Base-by-base conservation (phyloP, 2,888 invertebrate genomes). In the Argyresthia goedartella region DNA sequence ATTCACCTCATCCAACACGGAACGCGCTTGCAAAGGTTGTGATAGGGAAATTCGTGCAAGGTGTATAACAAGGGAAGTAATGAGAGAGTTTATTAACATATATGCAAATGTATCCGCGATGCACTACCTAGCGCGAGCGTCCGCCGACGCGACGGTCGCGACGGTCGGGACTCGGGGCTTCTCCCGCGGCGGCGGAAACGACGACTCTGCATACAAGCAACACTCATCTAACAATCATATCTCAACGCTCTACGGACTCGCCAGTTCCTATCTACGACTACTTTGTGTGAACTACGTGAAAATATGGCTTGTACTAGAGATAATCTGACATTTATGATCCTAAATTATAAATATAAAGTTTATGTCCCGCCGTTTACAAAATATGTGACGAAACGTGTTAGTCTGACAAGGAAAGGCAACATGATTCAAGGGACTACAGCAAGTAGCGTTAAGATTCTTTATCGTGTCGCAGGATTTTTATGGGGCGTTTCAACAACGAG, bases 31-130 rank as follows among this genome's bases (percentile, higher is more conserved):
- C 39, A 36, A 36, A 39, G 44, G 36, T 16, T 25, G 6, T n/a
- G 39, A 39, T 39, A 48, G 6, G 7, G 52, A 56, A 54, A 56
- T 51, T 57, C 50, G 53, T 52, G 52, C 49, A 52, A 54, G 54
- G 57, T 55, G 49, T 59, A 56, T 61, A 60, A 64, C 61, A 63
- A 59, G 61, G 61, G 57, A 65, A 69, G 67, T 67, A 69, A 69
- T 69, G 69, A 69, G 62, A 60, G 61, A 62, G 61, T 67, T n/a
- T 65, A 73, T 67, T 71, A 68, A 65, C 67, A 69, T 66, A 69
- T 67, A 72, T 73, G 71, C 72, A 73, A 74, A 74, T 72, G 68
- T 62, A 63, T 64, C 63, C 65, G 62, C 57, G 57, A 63, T 64
- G 65, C 67, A 66, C 66, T 58, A 64, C 62, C 65, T 66, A 65